Conservation (phyloP, 1,140 invertebrate genomes). For the Bactericera cockerelli region DNA sequence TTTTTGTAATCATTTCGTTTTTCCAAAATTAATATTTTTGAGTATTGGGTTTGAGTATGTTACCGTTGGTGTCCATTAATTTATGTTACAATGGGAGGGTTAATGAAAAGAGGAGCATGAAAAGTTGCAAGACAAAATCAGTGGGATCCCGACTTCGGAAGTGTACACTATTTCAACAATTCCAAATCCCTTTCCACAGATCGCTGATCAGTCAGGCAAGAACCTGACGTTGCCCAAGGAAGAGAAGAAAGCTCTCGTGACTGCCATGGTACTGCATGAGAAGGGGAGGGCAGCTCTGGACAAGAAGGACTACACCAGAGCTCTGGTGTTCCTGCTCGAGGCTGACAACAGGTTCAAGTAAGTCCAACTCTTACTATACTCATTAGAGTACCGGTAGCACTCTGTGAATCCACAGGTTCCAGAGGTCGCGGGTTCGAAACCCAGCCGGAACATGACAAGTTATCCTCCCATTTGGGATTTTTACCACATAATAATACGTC, state of each 20-base stretch:
- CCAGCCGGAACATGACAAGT: no score
- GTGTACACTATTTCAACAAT: background rate
- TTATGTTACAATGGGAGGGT: no score
- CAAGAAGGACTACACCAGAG: conserved; percentile 44
- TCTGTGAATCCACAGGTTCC: no score
- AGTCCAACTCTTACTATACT: no score
- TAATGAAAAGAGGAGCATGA: background rate
- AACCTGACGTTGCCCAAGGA: conserved; percentile 44
- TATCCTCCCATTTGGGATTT: no score
- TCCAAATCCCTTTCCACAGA: conserved; percentile 31
- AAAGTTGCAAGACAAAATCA: conserved; percentile 10
- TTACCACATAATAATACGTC: no score
- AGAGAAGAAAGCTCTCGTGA: conserved; percentile 47
- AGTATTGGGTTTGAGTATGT: no score
- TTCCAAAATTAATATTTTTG: no score
- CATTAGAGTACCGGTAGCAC: no score
- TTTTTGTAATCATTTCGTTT: no score
- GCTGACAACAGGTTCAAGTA: conserved; percentile 57
- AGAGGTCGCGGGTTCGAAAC: no score
- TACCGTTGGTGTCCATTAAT: no score
- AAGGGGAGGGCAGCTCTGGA: conserved; percentile 50
- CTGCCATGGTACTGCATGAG: conserved; percentile 61
- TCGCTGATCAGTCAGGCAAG: conserved; percentile 62
- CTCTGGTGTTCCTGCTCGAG: conserved; percentile 53
- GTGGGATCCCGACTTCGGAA: background rate